These are phyloP conservation scores for Aegypius monachus DNA, from an alignment of 2,113 vertebrate genomes.

Conservation along the genomic window DNA sequence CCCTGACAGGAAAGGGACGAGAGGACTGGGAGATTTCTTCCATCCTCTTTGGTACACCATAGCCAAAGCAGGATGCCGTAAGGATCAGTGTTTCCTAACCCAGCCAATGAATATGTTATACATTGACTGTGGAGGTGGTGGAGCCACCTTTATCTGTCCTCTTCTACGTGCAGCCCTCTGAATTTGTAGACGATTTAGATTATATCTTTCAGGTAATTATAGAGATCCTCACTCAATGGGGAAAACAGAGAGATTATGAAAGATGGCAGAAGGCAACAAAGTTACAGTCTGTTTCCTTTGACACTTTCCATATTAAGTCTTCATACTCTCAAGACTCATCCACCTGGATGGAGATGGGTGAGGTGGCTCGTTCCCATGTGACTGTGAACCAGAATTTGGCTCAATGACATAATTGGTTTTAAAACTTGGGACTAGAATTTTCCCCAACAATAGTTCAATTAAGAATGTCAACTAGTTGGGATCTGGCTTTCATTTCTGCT, in stretches of 20 bases:
- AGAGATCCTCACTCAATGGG: background rate
- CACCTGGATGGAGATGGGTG: background rate
- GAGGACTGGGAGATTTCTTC: background rate
- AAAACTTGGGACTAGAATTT: background rate
- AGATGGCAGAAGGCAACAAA: background rate
- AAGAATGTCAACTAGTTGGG: conserved; percentile 47
- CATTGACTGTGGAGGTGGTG: background rate
- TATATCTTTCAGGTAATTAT: background rate
- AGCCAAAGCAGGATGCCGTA: background rate
- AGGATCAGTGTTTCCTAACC: background rate
- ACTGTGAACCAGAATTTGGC: background rate
- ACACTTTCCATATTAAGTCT: background rate
- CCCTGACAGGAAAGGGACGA: background rate
- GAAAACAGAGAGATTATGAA: background rate
- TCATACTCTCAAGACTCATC: background rate
- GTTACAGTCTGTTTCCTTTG: background rate
- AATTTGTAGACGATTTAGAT: background rate
- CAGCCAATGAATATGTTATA: background rate
- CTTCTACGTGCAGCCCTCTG: background rate
- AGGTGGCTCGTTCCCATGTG: background rate
- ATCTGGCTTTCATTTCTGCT: conserved; percentile 64
- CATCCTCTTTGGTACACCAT: background rate
- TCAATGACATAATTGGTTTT: background rate
- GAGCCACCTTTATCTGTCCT: background rate
- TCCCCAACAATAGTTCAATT: conserved; percentile 21